These are phyloP conservation scores for Kryphioiulus occultus DNA, from an alignment of 2,888 invertebrate species.

Conservation along the genomic window DNA sequence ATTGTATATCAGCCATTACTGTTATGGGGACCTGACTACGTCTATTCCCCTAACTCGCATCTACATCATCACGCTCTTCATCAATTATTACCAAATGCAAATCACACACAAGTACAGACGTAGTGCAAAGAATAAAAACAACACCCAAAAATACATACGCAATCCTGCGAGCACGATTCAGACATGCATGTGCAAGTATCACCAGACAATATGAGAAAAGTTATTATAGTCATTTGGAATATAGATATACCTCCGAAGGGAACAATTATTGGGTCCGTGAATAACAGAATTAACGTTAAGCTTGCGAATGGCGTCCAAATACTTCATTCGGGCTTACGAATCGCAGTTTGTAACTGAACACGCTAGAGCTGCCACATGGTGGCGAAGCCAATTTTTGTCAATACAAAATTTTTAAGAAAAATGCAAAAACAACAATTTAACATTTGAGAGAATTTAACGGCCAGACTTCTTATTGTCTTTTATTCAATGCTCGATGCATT, in stretches of 20 bases:
- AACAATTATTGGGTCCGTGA: conserved; percentile 23
- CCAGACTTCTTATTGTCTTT: too few relatives aligned
- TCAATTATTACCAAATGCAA: conserved; percentile 23
- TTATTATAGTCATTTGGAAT: conserved; percentile 14
- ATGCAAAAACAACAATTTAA: too few relatives aligned
- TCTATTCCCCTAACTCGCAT: conserved; percentile 1
- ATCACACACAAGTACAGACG: conserved; percentile 1
- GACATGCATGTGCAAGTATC: neutral
- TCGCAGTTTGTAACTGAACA: neutral
- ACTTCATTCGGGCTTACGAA: conserved; percentile 12
- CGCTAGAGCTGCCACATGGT: neutral
- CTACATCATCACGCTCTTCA: conserved; percentile 23
- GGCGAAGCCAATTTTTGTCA: neutral
- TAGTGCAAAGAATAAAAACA: conserved; percentile 23
- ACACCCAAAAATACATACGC: conserved; percentile 10
- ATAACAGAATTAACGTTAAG: conserved; percentile 4
- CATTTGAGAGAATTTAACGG: too few relatives aligned
- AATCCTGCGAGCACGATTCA: conserved; percentile 1
- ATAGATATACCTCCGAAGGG: conserved; percentile 23
- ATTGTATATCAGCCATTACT: neutral
- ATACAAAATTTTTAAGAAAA: too few relatives aligned
- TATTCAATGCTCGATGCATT: too few relatives aligned
- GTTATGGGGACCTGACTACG: neutral
- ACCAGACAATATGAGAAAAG: conserved; percentile 3
- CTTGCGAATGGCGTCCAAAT: conserved; percentile 8